phyloP scores from a whole-genome alignment of 2,113 vertebrate genomes.

The Eudorcas thomsonii region DNA sequence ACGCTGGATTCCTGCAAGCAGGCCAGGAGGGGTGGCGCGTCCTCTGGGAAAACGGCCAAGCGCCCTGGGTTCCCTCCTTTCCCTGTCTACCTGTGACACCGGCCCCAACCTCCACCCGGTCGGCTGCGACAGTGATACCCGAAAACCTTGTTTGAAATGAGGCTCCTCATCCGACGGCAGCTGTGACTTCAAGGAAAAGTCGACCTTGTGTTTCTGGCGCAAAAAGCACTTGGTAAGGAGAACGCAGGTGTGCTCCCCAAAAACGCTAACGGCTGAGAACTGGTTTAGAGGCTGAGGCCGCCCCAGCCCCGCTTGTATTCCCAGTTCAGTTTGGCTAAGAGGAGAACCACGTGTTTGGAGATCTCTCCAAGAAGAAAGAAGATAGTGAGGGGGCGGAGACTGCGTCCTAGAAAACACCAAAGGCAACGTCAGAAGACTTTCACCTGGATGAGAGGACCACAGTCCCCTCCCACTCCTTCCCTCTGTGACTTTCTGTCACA shows the following conservation, averaged over 20 bases:
- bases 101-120: rapidly evolving
- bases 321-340: neutral
- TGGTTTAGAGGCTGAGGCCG: neutral
- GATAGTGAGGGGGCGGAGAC: rapidly evolving
- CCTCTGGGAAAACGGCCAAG: rapidly evolving
- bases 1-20: neutral
- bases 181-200: neutral
- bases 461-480: neutral
- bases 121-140: rapidly evolving
- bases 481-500: neutral
- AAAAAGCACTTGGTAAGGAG: neutral
- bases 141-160: neutral
- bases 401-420: no score
- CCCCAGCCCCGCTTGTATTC: no score
- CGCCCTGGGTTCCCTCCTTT: no score
- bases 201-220: neutral
- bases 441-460: no score
- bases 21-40: rapidly evolving
- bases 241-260: neutral
- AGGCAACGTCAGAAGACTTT: neutral
- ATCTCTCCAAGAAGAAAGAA: neutral
- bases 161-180: neutral
- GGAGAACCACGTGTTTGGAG: neutral
- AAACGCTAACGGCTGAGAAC: rapidly evolving
- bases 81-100: rapidly evolving